Evolutionary conservation across 2,113 vertebrate species (phyloP).

Genomic region (Steatornis caripensis): DNA sequence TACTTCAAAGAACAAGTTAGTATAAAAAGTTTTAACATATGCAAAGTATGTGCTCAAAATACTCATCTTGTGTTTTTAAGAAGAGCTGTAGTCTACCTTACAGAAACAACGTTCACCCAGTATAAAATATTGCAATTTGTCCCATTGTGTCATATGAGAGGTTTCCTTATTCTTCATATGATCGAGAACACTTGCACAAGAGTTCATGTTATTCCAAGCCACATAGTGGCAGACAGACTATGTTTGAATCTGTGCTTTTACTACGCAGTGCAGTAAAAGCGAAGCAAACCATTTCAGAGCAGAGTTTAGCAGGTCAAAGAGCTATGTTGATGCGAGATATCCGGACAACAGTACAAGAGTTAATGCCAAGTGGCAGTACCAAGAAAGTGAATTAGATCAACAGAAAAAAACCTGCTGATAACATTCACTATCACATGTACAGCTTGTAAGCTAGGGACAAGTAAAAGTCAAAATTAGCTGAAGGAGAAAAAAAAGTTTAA

Average conservation of each 20-base stretch:
- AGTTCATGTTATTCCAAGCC: constrained; percentile 49
- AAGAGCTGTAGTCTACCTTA: constrained; percentile 53
- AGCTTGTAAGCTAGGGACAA: constrained; percentile 21
- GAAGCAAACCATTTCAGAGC: constrained; percentile 29
- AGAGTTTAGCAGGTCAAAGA: constrained; percentile 35
- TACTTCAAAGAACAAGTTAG: constrained; percentile 32
- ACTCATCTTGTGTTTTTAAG: constrained; percentile 37
- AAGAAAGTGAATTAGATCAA: constrained; percentile 43
- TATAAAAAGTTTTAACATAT: constrained; percentile 62
- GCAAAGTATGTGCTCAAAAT: constrained; percentile 51
- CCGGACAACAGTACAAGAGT: constrained; percentile 45
- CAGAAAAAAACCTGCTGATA: constrained; percentile 36
- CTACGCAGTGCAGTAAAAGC: constrained; percentile 47
- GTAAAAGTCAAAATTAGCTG: not conserved
- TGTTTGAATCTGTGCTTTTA: constrained; percentile 58
- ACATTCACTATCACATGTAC: constrained; percentile 15
- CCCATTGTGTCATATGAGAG: constrained; percentile 1
- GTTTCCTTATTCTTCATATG: constrained; percentile 3
- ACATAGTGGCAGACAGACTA: constrained; percentile 53
- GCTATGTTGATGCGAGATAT: not conserved
- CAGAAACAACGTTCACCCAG: constrained; percentile 48
- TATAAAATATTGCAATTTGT: constrained; percentile 46
- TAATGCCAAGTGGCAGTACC: constrained; percentile 41
- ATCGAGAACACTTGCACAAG: constrained; percentile 50
- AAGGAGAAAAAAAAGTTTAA: not conserved